Base-by-base conservation (phyloP, 2,888 invertebrate species). In the Odontothrips loti region DNA sequence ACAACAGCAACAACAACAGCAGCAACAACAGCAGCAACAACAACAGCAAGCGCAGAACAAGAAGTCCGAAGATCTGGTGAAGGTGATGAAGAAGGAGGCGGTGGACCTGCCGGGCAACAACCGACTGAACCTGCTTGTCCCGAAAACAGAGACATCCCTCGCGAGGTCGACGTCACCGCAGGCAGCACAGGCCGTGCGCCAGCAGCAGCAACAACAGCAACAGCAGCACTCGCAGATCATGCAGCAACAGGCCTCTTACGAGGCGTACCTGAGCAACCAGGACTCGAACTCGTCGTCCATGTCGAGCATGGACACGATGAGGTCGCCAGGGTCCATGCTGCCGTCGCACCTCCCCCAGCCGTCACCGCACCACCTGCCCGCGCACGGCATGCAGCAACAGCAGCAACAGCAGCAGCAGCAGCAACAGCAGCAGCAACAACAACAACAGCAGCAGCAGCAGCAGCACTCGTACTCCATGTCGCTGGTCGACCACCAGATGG, bases 211-310 rank as follows among this genome's bases (percentile, higher is more conserved):
- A 88, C 89, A 82, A 68, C 84, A 83, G 43, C 83, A 83, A 43
- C 84, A 84, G 58, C 84, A 84, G 79, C 82, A 84, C 83, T 68
- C 51, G 4, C 80, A 75, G 48, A 81, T 83, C 79, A 84, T 85
- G 82, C 88, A 89, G 47, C 88, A 90, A 82, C 91, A 91, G 85
- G 90, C 82, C 86, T 87, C 88, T 6, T 91, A 90, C 90, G 93
- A 92, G 88, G 91, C 90, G 0, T 91, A 91, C 85, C 86, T 91
- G 84, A 91, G 90, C 85, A 75, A 75, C 27, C 91, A 91, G 89
- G 94, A 94, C 88, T 93, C 94, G 83, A 92, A 91, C 85, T 91
- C 91, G 84, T 94, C 91, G 4, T 91, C 91, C 51, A 89, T 91
- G 89, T 91, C 91, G 9, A 92, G 92, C 85, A 93, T 93, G 91